phyloP scores from a whole-genome alignment of 37 sponge, comb jelly and placozoan species.

The Mnemiopsis leidyi region DNA sequence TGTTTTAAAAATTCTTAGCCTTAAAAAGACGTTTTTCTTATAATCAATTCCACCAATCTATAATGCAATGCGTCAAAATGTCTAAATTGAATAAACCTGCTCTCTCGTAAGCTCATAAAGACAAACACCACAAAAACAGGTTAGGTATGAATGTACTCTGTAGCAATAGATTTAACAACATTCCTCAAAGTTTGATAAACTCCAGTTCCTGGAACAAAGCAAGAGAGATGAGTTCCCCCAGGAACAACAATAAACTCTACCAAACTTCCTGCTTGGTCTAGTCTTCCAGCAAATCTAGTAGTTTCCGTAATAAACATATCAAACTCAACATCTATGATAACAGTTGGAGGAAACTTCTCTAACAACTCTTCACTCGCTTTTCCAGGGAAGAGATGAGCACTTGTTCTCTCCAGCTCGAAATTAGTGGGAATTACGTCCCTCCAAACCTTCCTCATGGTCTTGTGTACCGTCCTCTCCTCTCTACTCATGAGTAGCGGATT shows the following conservation, averaged over 20 bases:
- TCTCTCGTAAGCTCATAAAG: too few relatives aligned
- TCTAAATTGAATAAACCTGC: too few relatives aligned
- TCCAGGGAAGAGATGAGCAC: neutral
- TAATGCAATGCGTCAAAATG: too few relatives aligned
- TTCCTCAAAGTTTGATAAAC: neutral
- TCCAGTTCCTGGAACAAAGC: neutral
- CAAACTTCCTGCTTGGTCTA: neutral
- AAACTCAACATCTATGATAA: conserved; percentile 3
- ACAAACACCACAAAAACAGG: too few relatives aligned
- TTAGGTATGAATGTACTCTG: conserved; percentile 9
- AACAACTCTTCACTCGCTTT: neutral
- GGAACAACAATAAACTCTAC: neutral
- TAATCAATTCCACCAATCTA: too few relatives aligned
- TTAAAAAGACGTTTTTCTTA: too few relatives aligned
- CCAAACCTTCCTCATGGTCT: neutral
- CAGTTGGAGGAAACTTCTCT: neutral
- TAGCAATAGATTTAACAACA: neutral
- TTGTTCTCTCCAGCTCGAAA: neutral
- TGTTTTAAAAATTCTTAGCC: too few relatives aligned
- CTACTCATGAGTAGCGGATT: neutral
- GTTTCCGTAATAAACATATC: neutral
- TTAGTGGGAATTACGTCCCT: neutral
- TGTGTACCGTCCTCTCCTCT: neutral
- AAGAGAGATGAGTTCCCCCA: neutral
- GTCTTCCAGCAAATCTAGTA: neutral